These are phyloP conservation scores for Dendrophyllia cribrosa DNA, from an alignment of 64 coral and sea anemone species.

Conservation along the genomic window DNA sequence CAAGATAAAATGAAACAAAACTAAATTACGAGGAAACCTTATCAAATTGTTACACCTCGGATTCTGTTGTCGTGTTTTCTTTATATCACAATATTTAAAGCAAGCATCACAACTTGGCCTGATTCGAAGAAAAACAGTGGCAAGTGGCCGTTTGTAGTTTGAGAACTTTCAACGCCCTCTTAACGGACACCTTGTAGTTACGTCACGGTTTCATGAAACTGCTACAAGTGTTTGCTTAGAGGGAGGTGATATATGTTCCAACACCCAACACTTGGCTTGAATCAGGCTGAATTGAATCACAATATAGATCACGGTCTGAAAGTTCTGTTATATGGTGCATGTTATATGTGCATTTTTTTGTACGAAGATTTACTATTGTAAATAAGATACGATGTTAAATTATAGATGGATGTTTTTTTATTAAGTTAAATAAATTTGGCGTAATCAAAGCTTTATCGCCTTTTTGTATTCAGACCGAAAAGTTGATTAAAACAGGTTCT, in stretches of 20 bases:
- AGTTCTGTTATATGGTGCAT: neutral
- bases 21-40: too few relatives aligned
- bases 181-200: too few relatives aligned
- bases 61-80: too few relatives aligned
- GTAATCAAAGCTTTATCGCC: neutral
- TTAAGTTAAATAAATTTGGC: slow-evolving; percentile 34
- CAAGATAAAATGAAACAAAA: too few relatives aligned
- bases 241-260: neutral
- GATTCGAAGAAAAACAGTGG: neutral
- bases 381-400: neutral
- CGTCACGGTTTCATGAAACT: too few relatives aligned
- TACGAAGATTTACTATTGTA: neutral
- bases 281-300: neutral
- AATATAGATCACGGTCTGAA: neutral
- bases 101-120: neutral
- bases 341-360: slow-evolving; percentile 6
- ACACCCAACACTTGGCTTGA: neutral
- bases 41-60: too few relatives aligned
- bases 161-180: too few relatives aligned
- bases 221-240: neutral
- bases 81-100: too few relatives aligned
- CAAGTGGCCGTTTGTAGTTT: too few relatives aligned
- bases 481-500: slow-evolving; percentile 15
- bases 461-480: neutral
- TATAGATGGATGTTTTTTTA: neutral